Evolutionary conservation across 2,797 vertebrate genomes (phyloP).

Genomic region (Phyllotis vaccarum): DNA sequence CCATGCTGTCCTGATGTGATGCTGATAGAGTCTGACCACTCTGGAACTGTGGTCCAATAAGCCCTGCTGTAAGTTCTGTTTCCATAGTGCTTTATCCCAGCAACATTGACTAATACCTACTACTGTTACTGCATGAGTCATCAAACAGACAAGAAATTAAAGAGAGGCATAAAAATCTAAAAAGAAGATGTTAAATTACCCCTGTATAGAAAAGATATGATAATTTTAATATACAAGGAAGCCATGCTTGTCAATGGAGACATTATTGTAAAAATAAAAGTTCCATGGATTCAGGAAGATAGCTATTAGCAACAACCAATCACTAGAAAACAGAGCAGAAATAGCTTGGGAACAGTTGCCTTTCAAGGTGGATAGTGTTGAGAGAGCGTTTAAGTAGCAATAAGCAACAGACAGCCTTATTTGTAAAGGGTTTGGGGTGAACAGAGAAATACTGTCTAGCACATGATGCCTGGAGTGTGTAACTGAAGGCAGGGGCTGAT

Average conservation of each 20-base stretch:
- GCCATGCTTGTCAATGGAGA: background rate
- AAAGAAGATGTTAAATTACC: background rate
- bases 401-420: background rate
- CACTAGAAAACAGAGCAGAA: background rate
- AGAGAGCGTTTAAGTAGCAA: background rate
- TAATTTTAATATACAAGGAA: background rate
- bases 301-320: background rate
- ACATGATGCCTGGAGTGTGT: background rate
- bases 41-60: background rate
- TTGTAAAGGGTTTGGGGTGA: background rate
- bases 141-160: background rate
- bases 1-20: background rate
- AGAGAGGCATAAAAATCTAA: background rate
- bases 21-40: background rate
- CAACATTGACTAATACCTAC: background rate
- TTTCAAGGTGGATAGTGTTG: background rate
- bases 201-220: background rate
- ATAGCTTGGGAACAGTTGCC: background rate
- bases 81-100: background rate
- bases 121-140: too few species aligned
- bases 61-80: background rate
- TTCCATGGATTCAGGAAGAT: background rate
- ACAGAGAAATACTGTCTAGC: background rate
- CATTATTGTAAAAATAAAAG: background rate
- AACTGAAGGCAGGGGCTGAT: background rate